Conservation (phyloP, 1,140 invertebrate genomes). For the Drosophila subobscura region DNA sequence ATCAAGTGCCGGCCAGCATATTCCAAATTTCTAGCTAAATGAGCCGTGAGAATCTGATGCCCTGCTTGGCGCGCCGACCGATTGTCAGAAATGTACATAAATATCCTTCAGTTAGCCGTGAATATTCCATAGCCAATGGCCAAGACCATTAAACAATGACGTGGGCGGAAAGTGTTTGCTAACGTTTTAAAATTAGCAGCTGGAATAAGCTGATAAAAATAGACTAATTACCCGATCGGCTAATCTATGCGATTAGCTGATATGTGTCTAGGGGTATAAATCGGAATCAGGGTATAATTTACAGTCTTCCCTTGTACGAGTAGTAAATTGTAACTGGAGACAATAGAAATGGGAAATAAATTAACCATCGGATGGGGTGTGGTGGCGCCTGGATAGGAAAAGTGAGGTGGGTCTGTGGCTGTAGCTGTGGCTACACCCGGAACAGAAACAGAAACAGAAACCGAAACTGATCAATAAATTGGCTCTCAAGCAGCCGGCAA, state of each 20-base stretch:
- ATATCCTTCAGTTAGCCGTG: constrained; percentile 42
- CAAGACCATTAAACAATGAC: constrained; percentile 56
- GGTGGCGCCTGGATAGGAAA: too few species aligned
- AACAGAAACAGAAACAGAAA: constrained; percentile 35
- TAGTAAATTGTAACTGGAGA: constrained; percentile 30
- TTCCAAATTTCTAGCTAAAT: constrained; percentile 33
- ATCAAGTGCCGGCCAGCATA: not conserved
- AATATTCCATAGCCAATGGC: constrained; percentile 1
- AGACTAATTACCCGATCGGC: constrained; percentile 46
- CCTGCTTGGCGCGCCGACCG: not conserved
- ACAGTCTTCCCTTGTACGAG: not conserved
- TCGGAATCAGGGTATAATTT: constrained; percentile 15
- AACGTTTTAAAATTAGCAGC: constrained; percentile 57
- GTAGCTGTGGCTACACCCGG: constrained; percentile 45
- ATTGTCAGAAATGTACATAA: constrained; percentile 33
- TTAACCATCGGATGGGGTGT: constrained; percentile 8
- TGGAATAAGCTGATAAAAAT: constrained; percentile 64
- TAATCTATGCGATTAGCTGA: constrained; percentile 30
- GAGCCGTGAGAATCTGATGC: constrained; percentile 5
- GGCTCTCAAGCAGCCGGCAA: constrained; percentile 37
- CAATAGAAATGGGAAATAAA: constrained; percentile 29
- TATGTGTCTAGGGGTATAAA: constrained; percentile 14
- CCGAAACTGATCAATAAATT: constrained; percentile 57
- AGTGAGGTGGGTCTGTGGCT: constrained; percentile 5
- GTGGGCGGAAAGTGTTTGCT: constrained; percentile 53